A percentile compares a stretch with the other conserved stretches of the same genome.
Conservation (phyloP, 2,888 invertebrate genomes). For the Eristalis tenax region DNA sequence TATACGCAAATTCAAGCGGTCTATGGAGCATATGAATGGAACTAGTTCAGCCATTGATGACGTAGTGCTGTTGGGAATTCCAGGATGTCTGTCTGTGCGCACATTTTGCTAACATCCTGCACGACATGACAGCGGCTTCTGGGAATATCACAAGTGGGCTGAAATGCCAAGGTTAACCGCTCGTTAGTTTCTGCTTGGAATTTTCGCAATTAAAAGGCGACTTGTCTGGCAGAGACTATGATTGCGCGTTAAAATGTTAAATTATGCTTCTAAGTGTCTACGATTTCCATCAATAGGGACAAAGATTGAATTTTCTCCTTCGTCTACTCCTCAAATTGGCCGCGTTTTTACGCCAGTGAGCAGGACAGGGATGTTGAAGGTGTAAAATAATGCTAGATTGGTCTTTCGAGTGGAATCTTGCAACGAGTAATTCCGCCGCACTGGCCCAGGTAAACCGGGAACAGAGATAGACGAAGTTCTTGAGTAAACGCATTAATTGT, state of each 20-base stretch:
- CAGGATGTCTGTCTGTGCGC: constrained; percentile 29
- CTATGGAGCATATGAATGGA: constrained; percentile 24
- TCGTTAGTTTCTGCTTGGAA: constrained; percentile 4
- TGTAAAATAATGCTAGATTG: no score
- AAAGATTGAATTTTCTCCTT: no score
- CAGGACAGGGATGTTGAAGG: no score
- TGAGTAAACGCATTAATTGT: no score
- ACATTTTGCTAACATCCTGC: constrained; percentile 26
- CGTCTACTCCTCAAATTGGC: no score
- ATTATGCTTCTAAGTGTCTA: not conserved
- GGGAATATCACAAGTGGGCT: constrained; percentile 34
- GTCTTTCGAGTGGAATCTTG: no score
- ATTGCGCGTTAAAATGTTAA: constrained; percentile 9
- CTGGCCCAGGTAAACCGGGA: no score
- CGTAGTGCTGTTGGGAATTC: constrained; percentile 14
- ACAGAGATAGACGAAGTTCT: no score
- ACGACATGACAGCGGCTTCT: constrained; percentile 3
- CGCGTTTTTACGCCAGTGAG: no score
- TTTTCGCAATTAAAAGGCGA: constrained; percentile 22
- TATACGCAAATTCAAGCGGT: constrained; percentile 7
- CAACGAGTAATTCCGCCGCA: no score
- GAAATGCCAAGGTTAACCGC: constrained; percentile 38
- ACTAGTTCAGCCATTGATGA: not conserved
- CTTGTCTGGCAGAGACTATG: constrained; percentile 6
- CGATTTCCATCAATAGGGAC: not conserved